Percentiles rank a stretch among this genome's conserved stretches.
Evolutionary conservation across 2,113 vertebrate species (phyloP).

Genomic region (Ursus arctos): DNA sequence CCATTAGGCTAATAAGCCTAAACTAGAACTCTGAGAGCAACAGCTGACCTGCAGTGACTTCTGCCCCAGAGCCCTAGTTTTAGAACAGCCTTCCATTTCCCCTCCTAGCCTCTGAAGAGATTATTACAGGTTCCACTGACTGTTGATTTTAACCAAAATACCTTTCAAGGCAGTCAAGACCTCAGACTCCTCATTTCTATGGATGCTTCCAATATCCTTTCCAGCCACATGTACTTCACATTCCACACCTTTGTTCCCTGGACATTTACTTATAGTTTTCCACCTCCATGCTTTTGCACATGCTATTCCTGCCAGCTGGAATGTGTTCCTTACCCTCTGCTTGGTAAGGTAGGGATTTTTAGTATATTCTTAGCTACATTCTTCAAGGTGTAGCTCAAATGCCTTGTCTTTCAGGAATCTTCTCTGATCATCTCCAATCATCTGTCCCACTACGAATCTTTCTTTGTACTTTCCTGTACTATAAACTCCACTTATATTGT

Average conservation of each 20-base stretch:
- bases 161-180: neutral
- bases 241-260: neutral
- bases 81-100: neutral
- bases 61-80: neutral
- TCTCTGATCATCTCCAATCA: neutral
- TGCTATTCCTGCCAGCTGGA: neutral
- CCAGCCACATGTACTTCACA: neutral
- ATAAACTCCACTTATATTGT: neutral
- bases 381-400: neutral
- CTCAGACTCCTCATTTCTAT: neutral
- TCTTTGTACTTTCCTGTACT: neutral
- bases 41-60: neutral
- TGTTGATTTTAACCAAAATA: constrained; percentile 15
- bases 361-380: neutral
- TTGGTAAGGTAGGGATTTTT: neutral
- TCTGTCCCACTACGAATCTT: neutral
- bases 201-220: neutral
- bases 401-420: neutral
- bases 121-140: neutral
- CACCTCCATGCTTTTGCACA: neutral
- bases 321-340: neutral
- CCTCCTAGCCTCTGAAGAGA: neutral
- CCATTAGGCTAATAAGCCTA: neutral
- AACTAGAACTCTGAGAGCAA: neutral
- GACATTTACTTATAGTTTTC: neutral